A percentile compares a stretch with the other conserved stretches of the same genome.
Evolutionary conservation across 1,140 invertebrate species (phyloP).

Genomic region (Campoletis sonorensis): DNA sequence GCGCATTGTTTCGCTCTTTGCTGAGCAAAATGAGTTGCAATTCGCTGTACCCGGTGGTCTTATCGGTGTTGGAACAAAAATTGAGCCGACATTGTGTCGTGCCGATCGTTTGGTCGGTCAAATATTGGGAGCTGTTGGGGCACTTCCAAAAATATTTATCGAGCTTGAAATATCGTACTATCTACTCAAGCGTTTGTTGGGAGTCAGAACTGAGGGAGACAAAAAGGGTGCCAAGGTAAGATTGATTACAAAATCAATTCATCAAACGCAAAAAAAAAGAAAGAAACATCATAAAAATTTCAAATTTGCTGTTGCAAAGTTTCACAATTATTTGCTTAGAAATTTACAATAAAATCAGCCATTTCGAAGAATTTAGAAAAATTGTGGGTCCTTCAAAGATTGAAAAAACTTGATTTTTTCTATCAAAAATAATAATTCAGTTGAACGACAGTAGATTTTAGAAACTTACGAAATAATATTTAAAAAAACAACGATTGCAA

Average conservation of each 20-base stretch:
- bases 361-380: no score
- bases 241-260: background rate
- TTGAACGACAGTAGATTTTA: no score
- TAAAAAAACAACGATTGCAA: no score
- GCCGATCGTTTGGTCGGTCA: constrained; percentile 99
- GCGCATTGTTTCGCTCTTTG: constrained; percentile 97
- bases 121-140: constrained; percentile 97
- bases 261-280: background rate
- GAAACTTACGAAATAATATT: no score
- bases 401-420: no score
- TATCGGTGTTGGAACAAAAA: constrained; percentile 99
- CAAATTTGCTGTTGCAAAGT: no score
- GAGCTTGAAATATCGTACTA: constrained; percentile 99
- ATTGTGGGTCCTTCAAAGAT: no score
- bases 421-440: no score
- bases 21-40: constrained; percentile 99
- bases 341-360: no score
- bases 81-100: constrained; percentile 98
- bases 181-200: constrained; percentile 94
- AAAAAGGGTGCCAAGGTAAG: constrained; percentile 98
- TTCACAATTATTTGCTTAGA: no score
- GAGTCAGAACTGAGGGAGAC: constrained; percentile 98
- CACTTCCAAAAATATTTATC: constrained; percentile 97
- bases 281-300: background rate
- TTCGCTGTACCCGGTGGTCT: constrained; percentile 99